Percentiles rank a stretch among this genome's conserved stretches.
Evolutionary conservation across 2,888 invertebrate genomes (phyloP).

Genomic region (Caenorhabditis becei): DNA sequence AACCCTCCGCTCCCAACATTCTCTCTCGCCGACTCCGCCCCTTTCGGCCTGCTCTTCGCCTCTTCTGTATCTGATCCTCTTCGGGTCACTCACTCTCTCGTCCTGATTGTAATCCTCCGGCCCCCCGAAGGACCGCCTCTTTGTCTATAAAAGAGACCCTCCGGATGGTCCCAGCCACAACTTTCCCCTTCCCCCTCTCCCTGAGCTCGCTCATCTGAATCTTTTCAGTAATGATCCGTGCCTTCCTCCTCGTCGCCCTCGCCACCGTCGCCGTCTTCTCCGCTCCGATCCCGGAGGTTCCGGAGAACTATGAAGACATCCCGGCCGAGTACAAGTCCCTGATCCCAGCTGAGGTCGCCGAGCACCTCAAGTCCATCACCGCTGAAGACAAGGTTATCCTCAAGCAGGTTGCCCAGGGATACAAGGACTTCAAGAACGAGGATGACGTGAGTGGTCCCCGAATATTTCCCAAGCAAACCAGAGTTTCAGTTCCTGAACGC

Average conservation of each 20-base stretch:
- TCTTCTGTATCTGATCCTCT: conserved; percentile 15
- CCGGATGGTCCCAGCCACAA: not conserved
- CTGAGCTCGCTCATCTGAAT: not conserved
- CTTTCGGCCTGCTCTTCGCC: not conserved
- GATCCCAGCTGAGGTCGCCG: conserved; percentile 78
- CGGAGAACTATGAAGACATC: conserved; percentile 72
- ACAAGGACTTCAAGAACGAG: conserved; percentile 71
- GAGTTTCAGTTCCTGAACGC: conserved; percentile 72
- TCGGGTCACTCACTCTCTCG: conserved; percentile 9
- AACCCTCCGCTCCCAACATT: not conserved
- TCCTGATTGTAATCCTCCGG: conserved; percentile 26
- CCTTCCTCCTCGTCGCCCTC: conserved; percentile 63
- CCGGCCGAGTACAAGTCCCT: conserved; percentile 78
- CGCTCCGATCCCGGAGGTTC: conserved; percentile 70
- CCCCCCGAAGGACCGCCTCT: conserved; percentile 24
- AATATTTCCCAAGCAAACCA: not conserved
- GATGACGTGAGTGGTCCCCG: conserved; percentile 61
- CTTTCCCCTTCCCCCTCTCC: not conserved
- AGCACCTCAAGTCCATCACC: conserved; percentile 78
- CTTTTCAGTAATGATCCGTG: conserved; percentile 64
- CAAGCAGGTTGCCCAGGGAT: conserved; percentile 76
- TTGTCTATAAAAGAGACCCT: conserved; percentile 39
- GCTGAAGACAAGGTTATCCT: conserved; percentile 76
- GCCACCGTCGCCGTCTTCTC: conserved; percentile 65
- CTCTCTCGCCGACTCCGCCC: conserved; percentile 47